Evolutionary conservation across 2,888 invertebrate genomes (phyloP).

Genomic region (Sphaerophoria taeniata): DNA sequence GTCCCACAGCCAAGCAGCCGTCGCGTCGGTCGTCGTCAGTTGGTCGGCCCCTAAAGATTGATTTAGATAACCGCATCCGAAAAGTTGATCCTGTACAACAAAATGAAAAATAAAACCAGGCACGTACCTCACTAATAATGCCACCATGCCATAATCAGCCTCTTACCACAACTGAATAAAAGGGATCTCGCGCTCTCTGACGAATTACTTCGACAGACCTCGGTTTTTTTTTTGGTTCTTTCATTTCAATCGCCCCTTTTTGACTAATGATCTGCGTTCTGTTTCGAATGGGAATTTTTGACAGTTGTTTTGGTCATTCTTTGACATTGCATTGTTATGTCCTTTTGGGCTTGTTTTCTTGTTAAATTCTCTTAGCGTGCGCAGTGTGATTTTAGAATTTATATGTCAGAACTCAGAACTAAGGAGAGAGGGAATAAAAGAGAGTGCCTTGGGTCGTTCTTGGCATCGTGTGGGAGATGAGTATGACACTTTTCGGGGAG

Average conservation of each 20-base stretch:
- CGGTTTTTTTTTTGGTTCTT: constrained; percentile 26
- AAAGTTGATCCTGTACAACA: constrained; percentile 73
- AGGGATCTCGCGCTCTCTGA: constrained; percentile 27
- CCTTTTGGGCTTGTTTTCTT: constrained; percentile 56
- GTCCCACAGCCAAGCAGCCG: constrained; percentile 24
- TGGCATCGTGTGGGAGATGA: constrained; percentile 48
- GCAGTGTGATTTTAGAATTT: constrained; percentile 58
- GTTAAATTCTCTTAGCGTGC: constrained; percentile 67
- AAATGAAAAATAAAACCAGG: constrained; percentile 73
- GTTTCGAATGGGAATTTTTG: constrained; percentile 69
- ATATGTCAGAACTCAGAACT: constrained; percentile 32
- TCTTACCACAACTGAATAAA: constrained; percentile 28
- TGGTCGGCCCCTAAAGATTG: constrained; percentile 69
- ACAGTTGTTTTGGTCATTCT: constrained; percentile 73
- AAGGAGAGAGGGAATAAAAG: constrained; percentile 19
- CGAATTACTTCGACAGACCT: constrained; percentile 66
- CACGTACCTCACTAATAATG: constrained; percentile 75
- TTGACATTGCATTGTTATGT: constrained; percentile 72
- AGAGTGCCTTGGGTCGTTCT: constrained; percentile 5
- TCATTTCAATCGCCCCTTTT: constrained; percentile 30
- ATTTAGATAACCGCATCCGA: constrained; percentile 74
- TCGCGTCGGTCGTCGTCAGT: constrained; percentile 24
- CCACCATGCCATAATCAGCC: constrained; percentile 72
- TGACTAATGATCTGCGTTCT: constrained; percentile 72
- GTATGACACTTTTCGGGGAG: constrained; percentile 55